These are phyloP conservation scores for Melangyna quadrimaculata DNA, from an alignment of 2,888 invertebrate species.

Conservation along the genomic window DNA sequence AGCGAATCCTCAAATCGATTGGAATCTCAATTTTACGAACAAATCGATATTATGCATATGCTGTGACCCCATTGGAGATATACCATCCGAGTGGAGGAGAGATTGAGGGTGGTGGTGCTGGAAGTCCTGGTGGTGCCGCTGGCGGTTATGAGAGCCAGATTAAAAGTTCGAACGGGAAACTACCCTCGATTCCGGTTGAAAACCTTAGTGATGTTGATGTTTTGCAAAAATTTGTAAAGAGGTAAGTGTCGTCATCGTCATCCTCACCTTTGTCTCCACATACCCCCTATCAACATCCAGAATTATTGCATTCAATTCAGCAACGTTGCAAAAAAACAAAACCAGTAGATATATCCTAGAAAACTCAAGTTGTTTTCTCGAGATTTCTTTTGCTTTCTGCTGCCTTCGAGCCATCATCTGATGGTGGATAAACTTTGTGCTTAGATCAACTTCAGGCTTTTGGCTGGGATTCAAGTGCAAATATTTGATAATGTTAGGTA, in stretches of 20 bases:
- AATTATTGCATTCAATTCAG: conserved; percentile 20
- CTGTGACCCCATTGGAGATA: conserved; percentile 80
- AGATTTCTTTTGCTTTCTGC: conserved; percentile 27
- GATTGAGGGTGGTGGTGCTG: neutral
- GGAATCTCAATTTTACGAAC: conserved; percentile 79
- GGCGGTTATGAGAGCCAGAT: conserved; percentile 65
- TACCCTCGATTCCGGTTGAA: conserved; percentile 81
- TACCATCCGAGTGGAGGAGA: conserved; percentile 74
- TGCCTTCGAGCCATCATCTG: conserved; percentile 4
- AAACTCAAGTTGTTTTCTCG: conserved; percentile 43
- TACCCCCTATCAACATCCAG: neutral
- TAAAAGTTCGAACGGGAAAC: conserved; percentile 75
- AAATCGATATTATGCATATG: conserved; percentile 80
- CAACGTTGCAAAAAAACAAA: conserved; percentile 47
- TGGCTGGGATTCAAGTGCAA: conserved; percentile 60
- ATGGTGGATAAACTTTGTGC: conserved; percentile 36
- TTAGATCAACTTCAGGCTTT: conserved; percentile 58
- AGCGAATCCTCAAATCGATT: conserved; percentile 78
- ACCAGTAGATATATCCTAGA: conserved; percentile 57
- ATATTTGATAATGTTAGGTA: conserved; percentile 55
- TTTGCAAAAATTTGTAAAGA: conserved; percentile 91
- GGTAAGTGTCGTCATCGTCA: conserved; percentile 81
- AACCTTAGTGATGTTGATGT: conserved; percentile 84
- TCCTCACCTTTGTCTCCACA: neutral
- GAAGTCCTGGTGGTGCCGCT: conserved; percentile 16